Base-by-base conservation (phyloP, 2,888 invertebrate species). In the Heterodera filipjevi region DNA sequence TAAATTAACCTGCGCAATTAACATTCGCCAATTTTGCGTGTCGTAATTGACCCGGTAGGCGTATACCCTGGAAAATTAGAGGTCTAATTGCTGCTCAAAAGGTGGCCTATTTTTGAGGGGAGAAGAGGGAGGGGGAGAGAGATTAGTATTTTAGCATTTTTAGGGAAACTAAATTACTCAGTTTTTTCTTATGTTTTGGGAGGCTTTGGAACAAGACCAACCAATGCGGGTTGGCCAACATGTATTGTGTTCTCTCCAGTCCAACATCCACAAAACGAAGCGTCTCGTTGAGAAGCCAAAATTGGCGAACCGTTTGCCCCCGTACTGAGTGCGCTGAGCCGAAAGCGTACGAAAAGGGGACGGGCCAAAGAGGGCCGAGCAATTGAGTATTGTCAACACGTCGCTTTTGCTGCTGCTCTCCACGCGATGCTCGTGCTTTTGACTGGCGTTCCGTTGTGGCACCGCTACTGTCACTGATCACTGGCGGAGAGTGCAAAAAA, bases 1-100 rank as follows among this genome's bases (percentile, higher is more conserved):
- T n/a, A 39, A 74, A 30, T 3, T 71, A 77, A 86, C 84, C 71
- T 84, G 82, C 77, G 85, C 81, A 16, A 88, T 87, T 2, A 89
- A 46, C 77, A 88, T 79, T 64, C 83, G 85, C 89, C 89, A 89
- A 75, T 89, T 89, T 46, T 83, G 76, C 30, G 84, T 72, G 78
- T 89, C 89, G 77, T 89, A 89, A 71, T 89, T 88, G 66, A 89
- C 87, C 49, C 86, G 82, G 76, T 84, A 87, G 39, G 89, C 86
- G 77, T 85, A 89, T 14, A 85, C 81, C 59, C 59, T 59, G 59
- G 22, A 53, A 59, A 59, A 27, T 59, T 59, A 59, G 27, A 59
- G 3, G 5, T 1, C 3, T 6, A 8, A 59, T n/a, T n/a, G n/a
- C n/a, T n/a, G n/a, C n/a, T n/a, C n/a, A n/a, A n/a, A n/a, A n/a